Base-by-base conservation (phyloP, 2,888 invertebrate genomes). In the Euplagia quadripunctaria region DNA sequence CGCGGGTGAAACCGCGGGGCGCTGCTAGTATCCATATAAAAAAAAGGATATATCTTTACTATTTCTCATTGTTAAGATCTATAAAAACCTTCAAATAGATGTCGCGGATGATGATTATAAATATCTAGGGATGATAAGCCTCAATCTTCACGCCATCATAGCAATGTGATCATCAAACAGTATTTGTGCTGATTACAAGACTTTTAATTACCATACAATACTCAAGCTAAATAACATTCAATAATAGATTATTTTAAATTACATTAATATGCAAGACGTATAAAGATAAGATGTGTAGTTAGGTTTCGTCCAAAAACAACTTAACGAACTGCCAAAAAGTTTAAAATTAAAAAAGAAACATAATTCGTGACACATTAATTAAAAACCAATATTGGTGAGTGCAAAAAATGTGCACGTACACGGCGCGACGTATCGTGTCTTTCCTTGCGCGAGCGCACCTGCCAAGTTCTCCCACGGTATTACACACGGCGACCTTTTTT, bases 401-500 rank as follows among this genome's bases (percentile, higher is more conserved):
- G 88, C 87, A 90, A 90, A 91, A 90, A 91, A 84, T 79, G 74
- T 80, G 77, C 75, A 80, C 72, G 82, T 83, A 80, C 82, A 77
- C 77, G 81, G 78, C 80, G 83, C 79, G 81, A 80, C 81, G 83
- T 85, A 86, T 88, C 85, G 86, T 89, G 88, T 83, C 80, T 84
- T 85, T 82, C 85, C 58, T 61, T 71, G 69, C 86, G 84, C 86
- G 79, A 83, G 81, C 83, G 84, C 94, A 95, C 95, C 95, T 95
- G 95, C 94, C 84, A 85, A 73, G 82, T 90, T 93, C 94, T 95
- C 95, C 94, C 95, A 95, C 95, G 95, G 92, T 92, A 81, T 90
- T 89, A 88, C 90, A 88, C 85, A 88, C 89, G 85, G 85, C 85
- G 87, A 85, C 86, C 87, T 87, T 90, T 91, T 90, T 86, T 85